Percentiles rank a stretch among this genome's conserved stretches.
Conservation (phyloP, 2,797 vertebrate species). For the Varecia variegata region DNA sequence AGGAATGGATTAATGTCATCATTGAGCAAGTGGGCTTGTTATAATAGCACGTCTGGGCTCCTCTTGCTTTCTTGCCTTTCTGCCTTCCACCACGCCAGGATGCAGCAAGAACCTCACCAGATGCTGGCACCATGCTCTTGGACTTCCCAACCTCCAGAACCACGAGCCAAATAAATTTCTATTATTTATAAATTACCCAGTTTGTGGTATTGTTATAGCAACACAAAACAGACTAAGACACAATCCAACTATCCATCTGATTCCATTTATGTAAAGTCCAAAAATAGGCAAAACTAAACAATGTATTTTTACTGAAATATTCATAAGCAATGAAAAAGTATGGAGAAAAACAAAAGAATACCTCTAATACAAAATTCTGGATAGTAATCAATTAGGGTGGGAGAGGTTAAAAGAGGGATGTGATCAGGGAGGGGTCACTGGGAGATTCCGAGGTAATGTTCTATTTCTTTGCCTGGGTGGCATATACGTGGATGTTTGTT, state of each 20-base stretch:
- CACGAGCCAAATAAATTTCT: not conserved
- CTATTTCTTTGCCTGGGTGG: not conserved
- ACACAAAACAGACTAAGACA: not conserved
- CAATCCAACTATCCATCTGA: not conserved
- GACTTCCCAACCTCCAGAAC: not conserved
- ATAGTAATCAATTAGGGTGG: not conserved
- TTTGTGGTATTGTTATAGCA: not conserved
- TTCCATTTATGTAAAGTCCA: not conserved
- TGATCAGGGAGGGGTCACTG: not conserved
- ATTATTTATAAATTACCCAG: not conserved
- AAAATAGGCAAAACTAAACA: not conserved
- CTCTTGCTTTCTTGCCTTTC: not conserved
- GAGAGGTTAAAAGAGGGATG: fast-evolving
- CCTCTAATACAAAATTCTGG: not conserved
- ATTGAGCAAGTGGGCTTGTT: not conserved
- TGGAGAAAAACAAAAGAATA: not conserved
- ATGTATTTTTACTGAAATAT: not conserved
- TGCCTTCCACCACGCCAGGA: not conserved
- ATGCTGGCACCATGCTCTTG: not conserved
- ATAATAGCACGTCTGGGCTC: not conserved
- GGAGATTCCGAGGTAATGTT: not conserved
- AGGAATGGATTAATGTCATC: not conserved
- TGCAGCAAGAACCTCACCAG: not conserved
- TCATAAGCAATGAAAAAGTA: not conserved
- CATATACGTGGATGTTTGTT: not conserved